Percentiles rank a stretch among this genome's conserved stretches.
Evolutionary conservation across 2,797 vertebrate species (phyloP).

Genomic region (Ciconia nigra): DNA sequence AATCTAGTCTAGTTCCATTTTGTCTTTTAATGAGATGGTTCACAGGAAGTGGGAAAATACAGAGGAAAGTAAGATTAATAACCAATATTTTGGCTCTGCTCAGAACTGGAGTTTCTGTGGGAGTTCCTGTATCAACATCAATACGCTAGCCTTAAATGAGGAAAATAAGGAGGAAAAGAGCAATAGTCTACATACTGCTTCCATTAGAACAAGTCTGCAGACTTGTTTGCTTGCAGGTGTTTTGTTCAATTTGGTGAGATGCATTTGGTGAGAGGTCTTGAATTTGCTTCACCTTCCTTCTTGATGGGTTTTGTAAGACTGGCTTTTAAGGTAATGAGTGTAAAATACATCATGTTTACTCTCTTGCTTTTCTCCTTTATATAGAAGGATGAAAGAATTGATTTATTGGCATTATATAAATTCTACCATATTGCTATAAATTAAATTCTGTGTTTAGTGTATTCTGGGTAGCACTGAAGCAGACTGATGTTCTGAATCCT

Average conservation of each 20-base stretch:
- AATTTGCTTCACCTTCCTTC: neutral
- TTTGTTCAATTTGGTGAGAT: neutral
- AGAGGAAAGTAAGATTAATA: neutral
- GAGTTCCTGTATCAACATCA: neutral
- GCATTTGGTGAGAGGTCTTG: neutral
- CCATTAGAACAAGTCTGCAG: neutral
- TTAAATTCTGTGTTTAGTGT: neutral
- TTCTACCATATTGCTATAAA: neutral
- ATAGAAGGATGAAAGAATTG: neutral
- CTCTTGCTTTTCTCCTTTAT: neutral
- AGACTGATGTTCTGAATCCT: neutral
- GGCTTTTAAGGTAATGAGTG: neutral
- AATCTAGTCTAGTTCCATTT: neutral
- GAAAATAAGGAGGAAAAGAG: neutral
- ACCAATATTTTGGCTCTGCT: neutral
- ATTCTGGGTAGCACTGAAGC: neutral
- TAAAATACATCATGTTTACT: neutral
- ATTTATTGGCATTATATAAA: neutral
- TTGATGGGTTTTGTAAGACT: neutral
- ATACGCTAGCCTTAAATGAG: neutral
- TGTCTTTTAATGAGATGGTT: neutral
- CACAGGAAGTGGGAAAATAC: neutral
- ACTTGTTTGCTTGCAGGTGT: neutral
- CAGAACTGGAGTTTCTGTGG: neutral
- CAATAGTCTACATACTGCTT: neutral